A percentile compares a stretch with the other conserved stretches of the same genome.
Conservation (phyloP, 1,140 invertebrate genomes). For the Oncopeltus fasciatus region DNA sequence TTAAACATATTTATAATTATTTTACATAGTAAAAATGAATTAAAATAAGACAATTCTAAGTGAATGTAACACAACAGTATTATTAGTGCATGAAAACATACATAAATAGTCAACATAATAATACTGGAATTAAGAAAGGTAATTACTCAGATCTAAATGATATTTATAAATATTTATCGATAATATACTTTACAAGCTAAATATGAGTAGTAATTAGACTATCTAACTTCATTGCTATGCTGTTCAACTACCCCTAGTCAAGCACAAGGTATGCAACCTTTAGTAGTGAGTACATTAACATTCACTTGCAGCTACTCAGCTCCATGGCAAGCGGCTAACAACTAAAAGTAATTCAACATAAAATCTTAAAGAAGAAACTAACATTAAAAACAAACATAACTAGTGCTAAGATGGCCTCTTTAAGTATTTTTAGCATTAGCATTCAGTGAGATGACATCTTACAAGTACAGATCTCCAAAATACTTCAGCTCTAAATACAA, state of each 20-base stretch:
- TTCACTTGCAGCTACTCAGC: slow-evolving; percentile 1
- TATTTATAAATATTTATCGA: slow-evolving; percentile 3
- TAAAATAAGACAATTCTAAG: slow-evolving; percentile 6
- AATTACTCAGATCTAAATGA: slow-evolving; percentile 17
- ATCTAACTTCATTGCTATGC: slow-evolving; percentile 17
- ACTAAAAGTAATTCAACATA: too few species aligned
- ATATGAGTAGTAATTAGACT: slow-evolving; percentile 15
- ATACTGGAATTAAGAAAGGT: slow-evolving; percentile 13
- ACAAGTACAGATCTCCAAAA: slow-evolving; percentile 3
- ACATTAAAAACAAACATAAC: slow-evolving; percentile 6
- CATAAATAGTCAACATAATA: slow-evolving; percentile 14
- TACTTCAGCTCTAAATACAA: not conserved
- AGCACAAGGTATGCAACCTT: slow-evolving; percentile 1
- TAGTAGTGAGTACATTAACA: not conserved
- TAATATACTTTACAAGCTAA: slow-evolving; percentile 8
- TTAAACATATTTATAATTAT: slow-evolving; percentile 3
- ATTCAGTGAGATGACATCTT: slow-evolving; percentile 2
- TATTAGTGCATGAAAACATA: slow-evolving; percentile 4
- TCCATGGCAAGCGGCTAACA: too few species aligned
- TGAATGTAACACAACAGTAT: not conserved
- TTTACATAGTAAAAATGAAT: slow-evolving; percentile 17
- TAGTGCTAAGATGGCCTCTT: slow-evolving; percentile 12
- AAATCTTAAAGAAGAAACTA: too few species aligned
- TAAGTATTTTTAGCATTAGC: not conserved
- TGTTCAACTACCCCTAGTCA: slow-evolving; percentile 17